Base-by-base conservation (phyloP, 2,113 vertebrate genomes). In the Nycticebus coucang region DNA sequence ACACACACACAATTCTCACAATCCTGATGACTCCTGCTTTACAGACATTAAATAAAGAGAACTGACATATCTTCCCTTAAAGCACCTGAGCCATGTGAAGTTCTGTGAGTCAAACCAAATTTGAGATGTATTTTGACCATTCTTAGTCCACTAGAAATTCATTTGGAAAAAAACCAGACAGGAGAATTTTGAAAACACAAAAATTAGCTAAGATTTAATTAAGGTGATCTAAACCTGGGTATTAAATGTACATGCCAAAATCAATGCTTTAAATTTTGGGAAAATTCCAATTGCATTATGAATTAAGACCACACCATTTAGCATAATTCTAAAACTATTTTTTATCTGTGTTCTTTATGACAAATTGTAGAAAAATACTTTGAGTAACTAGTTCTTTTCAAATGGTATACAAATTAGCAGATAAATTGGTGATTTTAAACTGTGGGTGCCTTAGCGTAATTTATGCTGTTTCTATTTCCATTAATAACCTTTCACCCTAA, bases 341-440 rank as follows among this genome's bases (percentile, higher is more conserved):
- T 45, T 37, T 4, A 62, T 33, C 59, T 69, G 4, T 59, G 28
- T 66, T 50, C 41, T 28, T 64, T 64, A 37, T 19, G 55, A 95
- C 8, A 79, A 78, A 80, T 60, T 92, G 94, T 92, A 59, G 18
- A 93, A 94, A 93, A 80, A 4, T 45, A 79, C 88, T 87, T 95
- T 68, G 24, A 90, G 41, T 86, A 79, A 64, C 45, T 57, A 71
- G 22, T 50, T 95, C 53, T 90, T 79, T 87, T 81, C 30, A 90
- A n/a, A 26, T 24, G 0, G 19, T 37, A 88, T 30, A 33, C 22
- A 97, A 93, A 90, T 82, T 22, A 89, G 53, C 28, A 69, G 50
- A 68, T 75, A 94, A 60, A 92, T 19, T 57, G 28, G 50, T 33
- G 57, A 82, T 24, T 60, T 88, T 92, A 91, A 87, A 89, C 17